phyloP scores from a whole-genome alignment of 2,113 vertebrate species.

The Poeciliopsis occidentalis region DNA sequence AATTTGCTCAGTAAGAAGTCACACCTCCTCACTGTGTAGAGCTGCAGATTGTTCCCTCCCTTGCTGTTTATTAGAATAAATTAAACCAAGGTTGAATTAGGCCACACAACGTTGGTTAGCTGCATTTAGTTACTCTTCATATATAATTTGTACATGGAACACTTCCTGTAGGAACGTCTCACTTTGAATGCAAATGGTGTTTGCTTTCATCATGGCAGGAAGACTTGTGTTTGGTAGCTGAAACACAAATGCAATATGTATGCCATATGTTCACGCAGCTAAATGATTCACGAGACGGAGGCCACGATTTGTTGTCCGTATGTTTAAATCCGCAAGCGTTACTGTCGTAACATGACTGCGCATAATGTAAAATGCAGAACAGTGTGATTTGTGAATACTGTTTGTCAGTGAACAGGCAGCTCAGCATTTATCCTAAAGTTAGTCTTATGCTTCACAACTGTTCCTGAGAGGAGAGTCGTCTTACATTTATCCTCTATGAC shows the following conservation, averaged over 20 bases:
- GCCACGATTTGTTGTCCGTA: slow-evolving; percentile 15
- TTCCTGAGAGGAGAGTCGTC: neutral
- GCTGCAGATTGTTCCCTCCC: too few relatives aligned
- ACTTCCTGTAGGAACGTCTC: too few relatives aligned
- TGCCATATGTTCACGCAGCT: slow-evolving; percentile 42
- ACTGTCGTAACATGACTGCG: slow-evolving; percentile 16
- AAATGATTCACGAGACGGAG: slow-evolving; percentile 47
- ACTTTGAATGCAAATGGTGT: too few relatives aligned
- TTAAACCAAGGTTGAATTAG: too few relatives aligned
- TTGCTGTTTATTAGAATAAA: too few relatives aligned
- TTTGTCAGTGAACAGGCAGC: neutral
- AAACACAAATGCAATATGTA: slow-evolving; percentile 13
- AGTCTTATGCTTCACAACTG: neutral
- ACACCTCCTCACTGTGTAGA: too few relatives aligned
- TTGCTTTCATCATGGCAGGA: neutral
- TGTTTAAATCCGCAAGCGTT: slow-evolving; percentile 14
- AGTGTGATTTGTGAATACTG: slow-evolving; percentile 8
- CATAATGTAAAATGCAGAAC: slow-evolving; percentile 1
- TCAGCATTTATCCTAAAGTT: neutral
- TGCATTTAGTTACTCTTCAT: too few relatives aligned
- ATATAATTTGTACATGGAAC: too few relatives aligned
- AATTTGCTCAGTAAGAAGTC: too few relatives aligned
- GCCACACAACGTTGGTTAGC: too few relatives aligned
- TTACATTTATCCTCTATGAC: neutral
- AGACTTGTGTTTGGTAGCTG: neutral